Conservation (phyloP, 2,797 vertebrate genomes). For the Tarsius wallacei region DNA sequence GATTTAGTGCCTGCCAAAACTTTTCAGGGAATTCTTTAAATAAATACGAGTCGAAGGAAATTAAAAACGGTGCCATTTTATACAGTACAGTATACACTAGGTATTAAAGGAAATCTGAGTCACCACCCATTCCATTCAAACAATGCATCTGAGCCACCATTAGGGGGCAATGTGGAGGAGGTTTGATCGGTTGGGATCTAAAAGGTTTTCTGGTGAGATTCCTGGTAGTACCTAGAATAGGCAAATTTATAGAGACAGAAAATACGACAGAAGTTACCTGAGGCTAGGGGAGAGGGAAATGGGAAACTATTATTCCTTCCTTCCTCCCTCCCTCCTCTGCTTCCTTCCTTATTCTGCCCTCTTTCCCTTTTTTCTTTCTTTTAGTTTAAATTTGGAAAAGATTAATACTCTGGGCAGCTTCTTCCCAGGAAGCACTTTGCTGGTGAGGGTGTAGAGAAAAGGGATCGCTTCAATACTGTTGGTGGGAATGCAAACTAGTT, state of each 20-base stretch:
- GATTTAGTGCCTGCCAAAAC: background rate
- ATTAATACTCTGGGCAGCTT: too few species aligned
- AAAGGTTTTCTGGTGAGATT: background rate
- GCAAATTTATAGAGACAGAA: too few species aligned
- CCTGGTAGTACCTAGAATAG: too few species aligned
- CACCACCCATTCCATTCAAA: background rate
- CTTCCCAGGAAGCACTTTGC: too few species aligned
- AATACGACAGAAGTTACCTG: too few species aligned
- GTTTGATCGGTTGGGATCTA: background rate
- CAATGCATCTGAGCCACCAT: background rate
- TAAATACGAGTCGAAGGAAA: background rate
- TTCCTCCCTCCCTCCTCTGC: fast-evolving
- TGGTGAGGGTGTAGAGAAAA: too few species aligned
- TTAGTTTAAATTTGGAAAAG: background rate
- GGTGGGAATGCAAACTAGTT: too few species aligned
- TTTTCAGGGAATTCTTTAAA: background rate
- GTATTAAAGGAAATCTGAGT: background rate
- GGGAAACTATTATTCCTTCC: too few species aligned
- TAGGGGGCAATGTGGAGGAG: background rate
- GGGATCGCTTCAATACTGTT: too few species aligned
- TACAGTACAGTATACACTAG: too few species aligned
- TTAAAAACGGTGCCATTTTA: background rate
- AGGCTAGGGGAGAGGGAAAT: too few species aligned
- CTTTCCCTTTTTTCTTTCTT: background rate
- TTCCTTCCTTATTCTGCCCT: background rate